Evolutionary conservation across 2,888 invertebrate species (phyloP).

Genomic region (Dryocosmus kuriphilus): DNA sequence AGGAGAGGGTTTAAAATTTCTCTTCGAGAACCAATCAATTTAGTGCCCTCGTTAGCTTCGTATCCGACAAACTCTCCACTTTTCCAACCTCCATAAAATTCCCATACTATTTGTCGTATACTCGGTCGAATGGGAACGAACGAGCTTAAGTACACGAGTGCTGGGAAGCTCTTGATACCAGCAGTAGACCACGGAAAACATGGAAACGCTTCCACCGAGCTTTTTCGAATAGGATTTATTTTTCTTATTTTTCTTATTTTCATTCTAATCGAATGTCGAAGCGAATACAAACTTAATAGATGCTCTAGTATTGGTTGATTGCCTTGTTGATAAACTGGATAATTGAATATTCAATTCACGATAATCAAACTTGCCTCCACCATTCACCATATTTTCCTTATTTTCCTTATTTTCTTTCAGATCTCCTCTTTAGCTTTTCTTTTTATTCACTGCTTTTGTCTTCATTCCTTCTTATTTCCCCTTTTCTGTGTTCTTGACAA

Average conservation of each 20-base stretch:
- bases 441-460: background rate
- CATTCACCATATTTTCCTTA: constrained; percentile 4
- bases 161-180: background rate
- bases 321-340: background rate
- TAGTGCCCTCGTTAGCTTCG: constrained; percentile 28
- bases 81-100: constrained; percentile 16
- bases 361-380: background rate
- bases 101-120: background rate
- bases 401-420: no score
- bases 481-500: background rate
- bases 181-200: constrained; percentile 8
- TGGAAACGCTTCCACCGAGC: background rate
- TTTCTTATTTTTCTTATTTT: no score
- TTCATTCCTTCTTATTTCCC: background rate
- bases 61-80: constrained; percentile 18
- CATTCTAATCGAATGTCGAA: constrained; percentile 57
- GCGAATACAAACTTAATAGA: constrained; percentile 57
- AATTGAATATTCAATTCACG: constrained; percentile 26
- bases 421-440: background rate
- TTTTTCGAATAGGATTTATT: constrained; percentile 12
- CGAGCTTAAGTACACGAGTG: constrained; percentile 4
- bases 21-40: constrained; percentile 36
- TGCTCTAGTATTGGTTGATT: background rate
- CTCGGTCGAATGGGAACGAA: constrained; percentile 1
- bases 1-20: background rate